These are phyloP conservation scores for Pachyuromys duprasi DNA, from an alignment of 2,797 vertebrate genomes.

Conservation along the genomic window DNA sequence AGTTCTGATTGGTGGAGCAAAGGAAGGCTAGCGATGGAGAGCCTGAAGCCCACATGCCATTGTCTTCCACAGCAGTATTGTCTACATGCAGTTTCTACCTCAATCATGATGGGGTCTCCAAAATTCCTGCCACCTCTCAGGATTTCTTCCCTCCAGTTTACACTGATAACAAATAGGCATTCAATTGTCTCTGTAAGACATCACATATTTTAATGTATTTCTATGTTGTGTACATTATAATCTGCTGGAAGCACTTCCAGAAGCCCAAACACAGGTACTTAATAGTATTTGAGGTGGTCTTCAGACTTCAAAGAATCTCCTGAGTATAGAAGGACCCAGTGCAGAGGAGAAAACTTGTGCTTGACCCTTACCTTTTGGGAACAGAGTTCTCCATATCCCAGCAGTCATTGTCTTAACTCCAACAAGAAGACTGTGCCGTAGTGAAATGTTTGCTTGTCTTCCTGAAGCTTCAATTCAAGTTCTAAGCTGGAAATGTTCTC, in stretches of 20 bases:
- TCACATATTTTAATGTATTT: constrained; percentile 77
- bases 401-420: background rate
- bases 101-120: constrained; percentile 96
- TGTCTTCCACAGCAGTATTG: constrained; percentile 93
- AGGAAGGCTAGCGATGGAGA: constrained; percentile 84
- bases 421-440: background rate
- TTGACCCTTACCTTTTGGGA: background rate
- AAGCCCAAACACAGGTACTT: background rate
- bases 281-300: background rate
- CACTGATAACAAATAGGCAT: constrained; percentile 97
- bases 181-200: constrained; percentile 96
- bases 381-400: background rate
- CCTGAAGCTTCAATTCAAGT: constrained; percentile 87
- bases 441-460: constrained; percentile 78
- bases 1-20: constrained; percentile 86
- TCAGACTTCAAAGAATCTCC: background rate
- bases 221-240: background rate
- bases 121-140: constrained; percentile 95
- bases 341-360: background rate
- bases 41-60: constrained; percentile 79
- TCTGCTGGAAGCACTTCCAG: background rate
- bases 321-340: background rate
- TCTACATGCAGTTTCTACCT: constrained; percentile 96
- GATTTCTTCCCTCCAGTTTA: constrained; percentile 95
- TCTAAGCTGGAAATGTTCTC: constrained; percentile 91